Base-by-base conservation (phyloP, 2,113 vertebrate species). In the Otus sunia region DNA sequence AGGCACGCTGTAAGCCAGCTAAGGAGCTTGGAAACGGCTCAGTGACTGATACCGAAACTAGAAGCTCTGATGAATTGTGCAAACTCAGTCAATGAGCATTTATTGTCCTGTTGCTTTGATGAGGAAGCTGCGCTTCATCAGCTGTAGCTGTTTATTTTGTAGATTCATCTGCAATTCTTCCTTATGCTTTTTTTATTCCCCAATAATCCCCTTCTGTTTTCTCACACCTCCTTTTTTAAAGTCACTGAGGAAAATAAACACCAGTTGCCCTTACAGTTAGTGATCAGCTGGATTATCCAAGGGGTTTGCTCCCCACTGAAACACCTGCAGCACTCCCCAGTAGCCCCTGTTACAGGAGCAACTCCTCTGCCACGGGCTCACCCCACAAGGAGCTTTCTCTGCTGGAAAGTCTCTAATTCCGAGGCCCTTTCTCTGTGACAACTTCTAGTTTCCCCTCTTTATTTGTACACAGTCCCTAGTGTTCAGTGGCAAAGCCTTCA, bases 281-380 rank as follows among this genome's bases (percentile, higher is more conserved):
- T 10, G 41, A 43, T 3, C 18, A 50, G 32, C 26, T 49, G 55
- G n/a, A 10, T 63, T 66, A 32, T 30, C 37, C 22, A 1, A 6
- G 26, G n/a, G 32, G 4, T 92, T 72, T 85, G 14, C 6, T 12
- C 19, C 26, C 8, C 1, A 9, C 5, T 5, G 29, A 58, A 86
- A 22, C 1, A 2, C 67, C 83, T 8, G 34, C 49, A 34, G 37
- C 39, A 34, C 21, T 5, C 27, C 49, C 56, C 27, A 4, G 2
- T 0, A 30, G 25, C 53, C 19, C 23, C 62, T 4, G 1, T 3
- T 7, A 55, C 0, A 1, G 56, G 39, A 71, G 66, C 15, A 53
- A 29, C 59, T 77, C n/a, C 64, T 47, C 36, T 14, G 36, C 29
- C 2, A 0, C 0, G 5, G 64, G 34, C 66, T 75, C 12, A 7